Evolutionary conservation across 2,113 vertebrate genomes (phyloP).

Genomic region (Heloderma charlesbogerti): DNA sequence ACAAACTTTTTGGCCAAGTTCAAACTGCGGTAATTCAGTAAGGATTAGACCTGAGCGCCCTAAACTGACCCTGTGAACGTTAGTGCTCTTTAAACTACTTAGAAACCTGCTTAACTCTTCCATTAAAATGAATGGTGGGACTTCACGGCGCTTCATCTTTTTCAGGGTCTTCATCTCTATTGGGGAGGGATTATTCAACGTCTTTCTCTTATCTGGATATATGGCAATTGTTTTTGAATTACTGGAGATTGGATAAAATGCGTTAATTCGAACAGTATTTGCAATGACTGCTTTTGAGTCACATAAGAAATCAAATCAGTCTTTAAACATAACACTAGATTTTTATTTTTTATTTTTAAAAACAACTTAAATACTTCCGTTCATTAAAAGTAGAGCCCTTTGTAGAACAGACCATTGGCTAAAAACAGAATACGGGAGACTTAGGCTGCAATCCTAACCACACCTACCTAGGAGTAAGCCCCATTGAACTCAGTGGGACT

Average conservation of each 20-base stretch:
- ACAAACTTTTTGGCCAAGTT: neutral
- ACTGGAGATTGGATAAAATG: neutral
- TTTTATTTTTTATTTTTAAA: no score
- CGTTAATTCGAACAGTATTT: no score
- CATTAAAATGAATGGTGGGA: neutral
- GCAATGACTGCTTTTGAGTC: neutral
- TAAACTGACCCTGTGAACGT: no score
- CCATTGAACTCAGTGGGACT: neutral
- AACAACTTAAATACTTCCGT: neutral
- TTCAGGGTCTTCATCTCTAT: neutral
- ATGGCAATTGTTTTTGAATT: neutral
- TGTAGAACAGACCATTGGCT: neutral
- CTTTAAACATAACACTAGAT: neutral
- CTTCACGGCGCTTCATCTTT: neutral
- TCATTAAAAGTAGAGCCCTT: no score
- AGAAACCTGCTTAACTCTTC: neutral
- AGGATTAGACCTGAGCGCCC: no score
- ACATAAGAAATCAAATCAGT: neutral
- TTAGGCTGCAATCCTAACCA: neutral
- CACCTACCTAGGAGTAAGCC: neutral
- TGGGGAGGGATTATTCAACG: neutral
- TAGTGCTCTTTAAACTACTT: neutral
- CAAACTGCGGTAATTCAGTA: neutral
- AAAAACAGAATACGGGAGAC: neutral
- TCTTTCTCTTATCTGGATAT: neutral